Evolutionary conservation across 2,888 invertebrate genomes (phyloP).

Genomic region (Amblyjoppa proteus): DNA sequence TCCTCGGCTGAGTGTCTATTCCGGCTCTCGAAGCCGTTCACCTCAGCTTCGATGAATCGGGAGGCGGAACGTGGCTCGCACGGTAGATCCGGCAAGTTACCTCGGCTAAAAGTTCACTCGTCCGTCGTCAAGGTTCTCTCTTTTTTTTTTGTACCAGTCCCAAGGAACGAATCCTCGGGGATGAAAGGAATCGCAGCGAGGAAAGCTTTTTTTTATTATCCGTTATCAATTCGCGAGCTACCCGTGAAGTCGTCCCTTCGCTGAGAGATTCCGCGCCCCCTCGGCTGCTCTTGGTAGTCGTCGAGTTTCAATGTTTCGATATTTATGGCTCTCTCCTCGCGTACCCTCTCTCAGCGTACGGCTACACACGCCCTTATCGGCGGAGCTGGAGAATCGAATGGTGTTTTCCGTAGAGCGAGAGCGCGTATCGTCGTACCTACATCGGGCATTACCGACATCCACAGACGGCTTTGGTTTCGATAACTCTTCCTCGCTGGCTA

Average conservation of each 20-base stretch:
- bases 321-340: slow-evolving; percentile 76
- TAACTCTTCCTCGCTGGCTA: background rate
- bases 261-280: slow-evolving; percentile 63
- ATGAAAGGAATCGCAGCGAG: background rate
- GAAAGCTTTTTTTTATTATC: slow-evolving; percentile 71
- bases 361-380: slow-evolving; percentile 47
- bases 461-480: slow-evolving; percentile 1
- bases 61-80: background rate
- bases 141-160: background rate
- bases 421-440: background rate
- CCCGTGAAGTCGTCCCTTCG: slow-evolving; percentile 69
- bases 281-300: slow-evolving; percentile 74
- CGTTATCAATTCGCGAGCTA: slow-evolving; percentile 81
- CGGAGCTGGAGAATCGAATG: slow-evolving; percentile 25
- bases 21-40: slow-evolving; percentile 33
- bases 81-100: background rate
- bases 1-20: slow-evolving; percentile 37
- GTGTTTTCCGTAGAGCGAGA: background rate
- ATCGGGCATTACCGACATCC: slow-evolving; percentile 29
- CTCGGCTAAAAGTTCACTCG: background rate
- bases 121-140: background rate
- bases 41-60: slow-evolving; percentile 16
- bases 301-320: slow-evolving; percentile 75
- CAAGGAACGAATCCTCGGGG: background rate
- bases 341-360: background rate